Conservation (phyloP, 2,888 invertebrate species). For the Pachycephus smyrnensis region DNA sequence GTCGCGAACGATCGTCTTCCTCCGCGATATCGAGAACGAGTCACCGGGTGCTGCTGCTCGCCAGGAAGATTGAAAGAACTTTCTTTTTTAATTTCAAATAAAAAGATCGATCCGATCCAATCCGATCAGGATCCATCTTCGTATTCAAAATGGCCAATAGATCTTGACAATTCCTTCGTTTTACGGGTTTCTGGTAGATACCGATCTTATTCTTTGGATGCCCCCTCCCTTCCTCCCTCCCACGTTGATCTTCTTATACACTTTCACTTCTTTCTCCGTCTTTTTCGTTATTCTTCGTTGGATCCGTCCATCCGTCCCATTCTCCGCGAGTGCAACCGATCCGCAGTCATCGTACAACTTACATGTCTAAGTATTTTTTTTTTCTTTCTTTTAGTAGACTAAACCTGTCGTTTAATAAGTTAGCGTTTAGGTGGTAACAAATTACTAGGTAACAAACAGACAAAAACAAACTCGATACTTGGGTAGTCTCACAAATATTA, state of each 20-base stretch:
- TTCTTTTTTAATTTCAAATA: neutral
- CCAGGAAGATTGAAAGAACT: neutral
- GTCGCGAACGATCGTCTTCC: neutral
- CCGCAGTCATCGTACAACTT: conserved; percentile 4
- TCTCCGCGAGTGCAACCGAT: conserved; percentile 37
- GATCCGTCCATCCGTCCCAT: conserved; percentile 1
- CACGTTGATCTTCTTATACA: conserved; percentile 16
- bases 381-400: neutral
- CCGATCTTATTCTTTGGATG: neutral
- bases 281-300: conserved; percentile 22
- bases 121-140: neutral
- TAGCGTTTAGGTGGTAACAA: conserved; percentile 38
- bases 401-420: neutral
- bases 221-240: conserved; percentile 4
- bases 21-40: neutral
- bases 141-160: neutral
- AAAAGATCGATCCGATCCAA: neutral
- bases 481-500: conserved; percentile 8
- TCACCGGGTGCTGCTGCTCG: neutral
- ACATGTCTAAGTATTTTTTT: neutral
- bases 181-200: neutral
- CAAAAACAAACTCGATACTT: conserved; percentile 37
- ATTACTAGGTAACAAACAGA: conserved; percentile 42
- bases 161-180: neutral
- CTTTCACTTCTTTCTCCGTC: conserved; percentile 23